These are phyloP conservation scores for Bombus huntii DNA, from an alignment of 1,140 invertebrate species.

Conservation along the genomic window DNA sequence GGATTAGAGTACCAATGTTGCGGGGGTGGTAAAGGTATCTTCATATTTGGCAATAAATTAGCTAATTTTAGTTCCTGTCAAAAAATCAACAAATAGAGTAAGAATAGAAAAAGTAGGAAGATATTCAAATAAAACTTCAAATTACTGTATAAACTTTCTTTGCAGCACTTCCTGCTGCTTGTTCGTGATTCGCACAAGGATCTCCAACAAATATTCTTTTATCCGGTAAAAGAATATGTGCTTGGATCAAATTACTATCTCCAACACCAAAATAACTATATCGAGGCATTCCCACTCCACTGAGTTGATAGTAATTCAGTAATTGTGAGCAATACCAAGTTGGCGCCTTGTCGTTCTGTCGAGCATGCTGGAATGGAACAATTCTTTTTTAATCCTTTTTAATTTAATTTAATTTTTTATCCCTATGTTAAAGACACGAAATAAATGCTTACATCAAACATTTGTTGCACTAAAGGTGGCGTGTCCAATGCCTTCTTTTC, in stretches of 20 bases:
- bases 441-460: conserved; percentile 77
- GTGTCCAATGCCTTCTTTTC: conserved; percentile 69
- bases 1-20: conserved; percentile 70
- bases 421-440: background rate
- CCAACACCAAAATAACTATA: conserved; percentile 76
- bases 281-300: conserved; percentile 76
- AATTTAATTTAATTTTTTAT: too few relatives aligned
- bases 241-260: conserved; percentile 70
- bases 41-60: conserved; percentile 50
- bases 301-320: conserved; percentile 77
- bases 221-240: conserved; percentile 78
- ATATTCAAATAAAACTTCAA: background rate
- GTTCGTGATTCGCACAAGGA: conserved; percentile 68
- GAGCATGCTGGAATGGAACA: conserved; percentile 69
- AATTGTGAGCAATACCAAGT: conserved; percentile 74
- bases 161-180: conserved; percentile 80
- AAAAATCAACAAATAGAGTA: background rate
- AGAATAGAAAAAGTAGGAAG: conserved; percentile 2
- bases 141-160: conserved; percentile 74
- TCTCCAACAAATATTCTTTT: conserved; percentile 75
- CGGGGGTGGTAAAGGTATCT: conserved; percentile 67
- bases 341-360: conserved; percentile 64
- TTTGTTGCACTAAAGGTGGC: conserved; percentile 77
- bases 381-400: background rate
- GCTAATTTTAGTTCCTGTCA: conserved; percentile 66